A percentile compares a stretch with the other conserved stretches of the same genome.
Conservation (phyloP, 2,113 vertebrate genomes). For the Limanda limanda region DNA sequence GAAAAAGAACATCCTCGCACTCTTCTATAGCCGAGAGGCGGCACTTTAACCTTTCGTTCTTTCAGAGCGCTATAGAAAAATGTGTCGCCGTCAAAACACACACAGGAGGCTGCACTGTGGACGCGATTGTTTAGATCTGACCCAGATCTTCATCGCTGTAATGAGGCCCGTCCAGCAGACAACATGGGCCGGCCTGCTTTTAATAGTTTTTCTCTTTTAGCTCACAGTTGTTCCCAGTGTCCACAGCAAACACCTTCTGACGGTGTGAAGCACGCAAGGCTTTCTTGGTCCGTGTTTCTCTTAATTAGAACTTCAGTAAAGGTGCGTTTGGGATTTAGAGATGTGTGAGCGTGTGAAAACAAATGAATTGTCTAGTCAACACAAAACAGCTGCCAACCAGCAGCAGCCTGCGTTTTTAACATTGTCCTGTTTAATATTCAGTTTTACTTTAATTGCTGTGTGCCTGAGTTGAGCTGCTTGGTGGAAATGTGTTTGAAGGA, state of each 20-base stretch:
- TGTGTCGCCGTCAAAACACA: neutral
- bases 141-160: slow-evolving; percentile 11
- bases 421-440: neutral
- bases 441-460: neutral
- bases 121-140: neutral
- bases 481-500: neutral
- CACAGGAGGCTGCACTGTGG: neutral
- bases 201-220: neutral
- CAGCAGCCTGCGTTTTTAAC: neutral
- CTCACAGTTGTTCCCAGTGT: neutral
- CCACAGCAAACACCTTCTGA: neutral
- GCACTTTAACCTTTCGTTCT: slow-evolving; percentile 22
- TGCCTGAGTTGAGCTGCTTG: neutral
- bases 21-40: neutral
- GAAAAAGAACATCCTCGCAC: neutral
- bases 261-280: neutral
- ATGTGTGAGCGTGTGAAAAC: neutral
- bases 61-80: neutral
- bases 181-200: neutral
- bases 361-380: neutral
- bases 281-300: neutral
- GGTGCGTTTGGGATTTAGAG: neutral
- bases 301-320: neutral
- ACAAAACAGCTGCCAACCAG: neutral
- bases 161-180: neutral